These are phyloP conservation scores for Coryphaenoides rupestris DNA, from an alignment of 2,113 vertebrate genomes.

Conservation along the genomic window DNA sequence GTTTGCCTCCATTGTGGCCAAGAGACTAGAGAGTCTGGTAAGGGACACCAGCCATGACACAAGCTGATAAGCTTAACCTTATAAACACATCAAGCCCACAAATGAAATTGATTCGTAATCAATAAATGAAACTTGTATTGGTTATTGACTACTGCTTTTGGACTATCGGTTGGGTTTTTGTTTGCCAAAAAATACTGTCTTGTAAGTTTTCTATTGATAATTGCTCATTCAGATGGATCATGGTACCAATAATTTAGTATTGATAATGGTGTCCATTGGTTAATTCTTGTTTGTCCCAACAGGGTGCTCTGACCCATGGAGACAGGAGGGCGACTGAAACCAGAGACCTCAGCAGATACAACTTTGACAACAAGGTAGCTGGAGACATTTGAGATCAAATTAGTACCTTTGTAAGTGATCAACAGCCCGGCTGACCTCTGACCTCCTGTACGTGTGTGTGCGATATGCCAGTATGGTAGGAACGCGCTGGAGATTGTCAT, in stretches of 20 bases:
- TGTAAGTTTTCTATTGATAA: background rate
- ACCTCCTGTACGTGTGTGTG: constrained; percentile 1
- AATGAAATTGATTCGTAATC: no score
- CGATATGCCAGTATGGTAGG: constrained; percentile 85
- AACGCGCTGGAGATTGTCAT: constrained; percentile 97
- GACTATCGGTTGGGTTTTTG: no score
- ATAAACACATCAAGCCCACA: no score
- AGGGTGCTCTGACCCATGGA: constrained; percentile 97
- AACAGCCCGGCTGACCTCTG: background rate
- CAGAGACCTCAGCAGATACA: constrained; percentile 94
- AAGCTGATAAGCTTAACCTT: no score
- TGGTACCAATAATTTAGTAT: no score
- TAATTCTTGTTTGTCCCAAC: constrained; percentile 8
- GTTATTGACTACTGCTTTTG: no score
- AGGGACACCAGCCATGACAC: constrained; percentile 6
- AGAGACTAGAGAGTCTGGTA: constrained; percentile 97
- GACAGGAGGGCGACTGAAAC: constrained; percentile 97
- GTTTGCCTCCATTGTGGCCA: constrained; percentile 98
- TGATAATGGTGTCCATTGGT: no score
- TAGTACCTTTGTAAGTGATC: background rate
- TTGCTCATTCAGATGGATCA: no score
- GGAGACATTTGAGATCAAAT: background rate
- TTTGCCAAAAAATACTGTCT: no score
- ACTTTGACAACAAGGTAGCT: constrained; percentile 96
- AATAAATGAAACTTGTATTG: no score